These are phyloP conservation scores for Drosophila lutescens DNA, from an alignment of 2,888 invertebrate species.

Conservation along the genomic window DNA sequence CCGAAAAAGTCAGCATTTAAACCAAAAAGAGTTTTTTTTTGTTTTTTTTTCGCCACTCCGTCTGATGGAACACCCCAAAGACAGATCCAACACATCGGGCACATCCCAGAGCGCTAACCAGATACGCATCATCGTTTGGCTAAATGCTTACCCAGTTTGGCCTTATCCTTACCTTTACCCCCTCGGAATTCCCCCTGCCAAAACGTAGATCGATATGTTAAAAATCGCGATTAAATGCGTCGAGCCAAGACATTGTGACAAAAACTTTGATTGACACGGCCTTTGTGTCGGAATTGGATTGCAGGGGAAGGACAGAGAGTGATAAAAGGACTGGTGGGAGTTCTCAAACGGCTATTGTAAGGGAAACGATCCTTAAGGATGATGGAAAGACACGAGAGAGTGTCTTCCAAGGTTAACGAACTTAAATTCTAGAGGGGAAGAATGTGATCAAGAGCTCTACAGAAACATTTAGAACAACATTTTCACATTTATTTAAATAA, in stretches of 20 bases:
- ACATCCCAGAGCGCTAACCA: slow-evolving; percentile 49
- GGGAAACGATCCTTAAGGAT: slow-evolving; percentile 10
- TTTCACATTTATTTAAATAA: no score
- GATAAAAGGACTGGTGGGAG: slow-evolving; percentile 31
- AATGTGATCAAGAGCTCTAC: not conserved
- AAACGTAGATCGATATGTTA: slow-evolving; percentile 71
- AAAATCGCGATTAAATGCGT: slow-evolving; percentile 77
- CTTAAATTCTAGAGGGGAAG: not conserved
- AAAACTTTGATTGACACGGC: slow-evolving; percentile 74
- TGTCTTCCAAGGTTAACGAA: slow-evolving; percentile 12
- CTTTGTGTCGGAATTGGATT: slow-evolving; percentile 58
- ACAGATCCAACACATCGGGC: slow-evolving; percentile 22
- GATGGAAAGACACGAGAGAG: slow-evolving; percentile 7
- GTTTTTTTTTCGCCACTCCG: slow-evolving; percentile 7
- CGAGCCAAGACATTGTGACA: slow-evolving; percentile 28
- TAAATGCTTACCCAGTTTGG: slow-evolving; percentile 70
- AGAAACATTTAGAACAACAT: no score
- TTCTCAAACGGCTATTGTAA: slow-evolving; percentile 18
- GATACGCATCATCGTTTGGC: slow-evolving; percentile 77
- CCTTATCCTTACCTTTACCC: slow-evolving; percentile 28
- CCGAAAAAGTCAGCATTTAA: slow-evolving; percentile 76
- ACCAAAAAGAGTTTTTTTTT: slow-evolving; percentile 58
- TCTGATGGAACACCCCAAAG: slow-evolving; percentile 70
- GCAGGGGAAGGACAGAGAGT: slow-evolving; percentile 15
- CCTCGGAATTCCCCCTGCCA: not conserved